Evolutionary conservation across 2,888 invertebrate genomes (phyloP), one percentile per base, ranked within the genome.

Genomic region (Spatulosminthurus flaviceps): DNA sequence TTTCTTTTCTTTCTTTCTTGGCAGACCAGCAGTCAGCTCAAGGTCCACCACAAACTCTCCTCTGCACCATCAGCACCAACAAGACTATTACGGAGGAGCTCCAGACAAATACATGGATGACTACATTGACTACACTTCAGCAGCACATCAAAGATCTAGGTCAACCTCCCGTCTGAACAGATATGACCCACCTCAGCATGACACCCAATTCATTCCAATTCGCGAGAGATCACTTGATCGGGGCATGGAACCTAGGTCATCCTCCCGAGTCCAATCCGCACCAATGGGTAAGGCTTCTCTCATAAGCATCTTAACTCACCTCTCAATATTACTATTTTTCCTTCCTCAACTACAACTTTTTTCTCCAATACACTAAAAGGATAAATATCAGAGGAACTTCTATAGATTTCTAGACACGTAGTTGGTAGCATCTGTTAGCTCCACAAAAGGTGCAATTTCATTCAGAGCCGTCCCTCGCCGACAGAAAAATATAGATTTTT

Each of bases 121-220:
- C 67, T 93, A 93, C 89, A 93, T 86, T 93, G 93, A 86, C 90
- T 94, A 86, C 92, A 92, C 88, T 89, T 92, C 81, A 91, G 90
- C 67, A 91, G 94, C 86, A 92, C 93, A 83, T 67, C 80, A 81
- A 24, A 64, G 84, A 51, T 83, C 83, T 42, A 73, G 84, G 84
- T 93, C 92, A 89, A 87, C 84, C 42, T 84, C 85, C 22, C 77
- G 84, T 80, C 81, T 83, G 64, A 84, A 82, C 51, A 75, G 83
- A 34, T 84, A 85, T 78, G 86, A 86, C 67, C 82, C 84, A 5
- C 84, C 83, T 28, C 82, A 90, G 79, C 93, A 93, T 88, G 94
- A 94, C 88, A 91, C 95, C 86, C 95, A 95, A 89, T 95, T 95
- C 89, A 92, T 95, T 86, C 95, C 95, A 82, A 93, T 93, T 84